Percentiles rank a stretch among this genome's conserved stretches.
Conservation (phyloP, 1,140 invertebrate genomes). For the Dolichoris vasculosae region DNA sequence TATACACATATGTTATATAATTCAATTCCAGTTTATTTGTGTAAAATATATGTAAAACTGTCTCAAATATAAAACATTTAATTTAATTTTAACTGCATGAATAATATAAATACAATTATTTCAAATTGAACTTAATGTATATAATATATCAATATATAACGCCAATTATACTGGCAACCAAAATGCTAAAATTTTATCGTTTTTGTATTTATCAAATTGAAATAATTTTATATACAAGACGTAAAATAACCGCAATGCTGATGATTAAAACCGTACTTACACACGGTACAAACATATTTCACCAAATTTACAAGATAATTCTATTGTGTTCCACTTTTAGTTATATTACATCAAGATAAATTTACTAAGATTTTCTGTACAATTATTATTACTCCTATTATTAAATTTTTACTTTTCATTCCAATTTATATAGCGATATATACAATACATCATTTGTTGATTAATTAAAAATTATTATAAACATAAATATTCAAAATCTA, state of each 20-base stretch:
- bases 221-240: constrained; percentile 3
- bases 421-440: too few species aligned
- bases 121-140: too few species aligned
- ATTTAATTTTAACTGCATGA: too few species aligned
- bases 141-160: not conserved
- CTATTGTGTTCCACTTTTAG: not conserved
- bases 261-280: constrained; percentile 3
- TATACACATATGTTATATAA: too few species aligned
- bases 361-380: not conserved
- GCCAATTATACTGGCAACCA: not conserved
- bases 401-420: not conserved
- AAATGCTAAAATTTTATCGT: not conserved
- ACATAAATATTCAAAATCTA: not conserved
- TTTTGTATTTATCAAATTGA: constrained; percentile 23
- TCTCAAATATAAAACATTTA: too few species aligned
- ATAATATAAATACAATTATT: too few species aligned
- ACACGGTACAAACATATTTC: not conserved
- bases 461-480: too few species aligned
- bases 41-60: too few species aligned
- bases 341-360: not conserved
- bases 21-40: too few species aligned
- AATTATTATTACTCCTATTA: not conserved
- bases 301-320: not conserved
- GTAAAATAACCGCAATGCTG: constrained; percentile 30
- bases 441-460: too few species aligned